Base-by-base conservation (phyloP, 2,797 vertebrate species). In the Geotria australis region DNA sequence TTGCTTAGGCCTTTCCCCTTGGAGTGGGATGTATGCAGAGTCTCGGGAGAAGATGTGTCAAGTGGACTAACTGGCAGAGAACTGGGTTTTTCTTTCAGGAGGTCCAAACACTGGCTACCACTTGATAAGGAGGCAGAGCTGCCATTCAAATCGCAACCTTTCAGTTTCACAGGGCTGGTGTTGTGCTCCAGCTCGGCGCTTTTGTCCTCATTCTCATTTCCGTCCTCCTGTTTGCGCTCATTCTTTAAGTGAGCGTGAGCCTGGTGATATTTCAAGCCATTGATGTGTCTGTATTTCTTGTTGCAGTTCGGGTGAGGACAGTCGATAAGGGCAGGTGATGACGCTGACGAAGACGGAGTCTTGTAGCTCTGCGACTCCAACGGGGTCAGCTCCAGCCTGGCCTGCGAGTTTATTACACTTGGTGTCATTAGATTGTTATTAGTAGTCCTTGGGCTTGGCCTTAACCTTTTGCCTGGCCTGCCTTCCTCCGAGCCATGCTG, bases 231-330 rank as follows among this genome's bases (percentile, higher is more conserved):
- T 68, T 94, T 99, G 63, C 86, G 76, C 61, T 95, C 91, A 0
- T 93, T 79, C 1, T 94, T 86, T 1, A 85, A 94, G 65, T 99
- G 91, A 1, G 89, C 91, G 1, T 94, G 86, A 46, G 91, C 85
- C 74, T 99, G 91, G 69, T 99, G 91, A 66, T 99, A 99, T 68
- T 95, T 94, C 46, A 99, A 77, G 56, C 91, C 91, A 0, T 99
- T 99, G 65, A 96, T 94, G 80, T 99, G 91, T 79, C 96, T 96
- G 72, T 99, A 99, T 63, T 89, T 98, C 68, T 99, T 99, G 78
- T 89, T 99, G 68, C 91, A 99, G 70, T 95, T 95, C 9, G 91
- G 91, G 67, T 99, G 88, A 47, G 91, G 91, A 57, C 91, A 99
- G 68, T 99, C 89, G 10, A 99, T 99, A 60, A 99, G 83, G 61